Conservation (phyloP, 2,113 vertebrate genomes). For the Elephas maximus region DNA sequence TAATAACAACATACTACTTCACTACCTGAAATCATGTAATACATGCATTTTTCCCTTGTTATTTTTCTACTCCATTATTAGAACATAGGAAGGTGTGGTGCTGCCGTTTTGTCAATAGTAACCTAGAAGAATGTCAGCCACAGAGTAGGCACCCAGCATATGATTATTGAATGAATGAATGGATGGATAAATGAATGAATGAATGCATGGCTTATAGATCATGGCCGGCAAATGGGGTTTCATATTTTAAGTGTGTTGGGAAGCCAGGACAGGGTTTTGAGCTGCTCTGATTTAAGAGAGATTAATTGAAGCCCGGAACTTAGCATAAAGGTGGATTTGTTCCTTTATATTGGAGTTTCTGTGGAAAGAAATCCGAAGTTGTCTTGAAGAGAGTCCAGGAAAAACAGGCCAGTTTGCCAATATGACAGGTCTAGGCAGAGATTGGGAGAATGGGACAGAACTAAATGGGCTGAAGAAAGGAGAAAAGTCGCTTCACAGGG, state of each 20-base stretch:
- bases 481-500: background rate
- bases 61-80: background rate
- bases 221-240: background rate
- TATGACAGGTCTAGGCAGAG: background rate
- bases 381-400: background rate
- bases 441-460: background rate
- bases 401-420: background rate
- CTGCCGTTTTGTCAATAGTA: background rate
- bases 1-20: background rate
- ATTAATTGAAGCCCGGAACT: background rate
- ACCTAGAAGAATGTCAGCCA: background rate
- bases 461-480: background rate
- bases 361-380: background rate
- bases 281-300: background rate
- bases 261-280: background rate
- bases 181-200: background rate
- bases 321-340: background rate
- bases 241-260: background rate
- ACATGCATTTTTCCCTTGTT: background rate
- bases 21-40: background rate
- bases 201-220: rapidly evolving
- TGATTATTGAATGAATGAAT: background rate
- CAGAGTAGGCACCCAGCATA: background rate
- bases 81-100: background rate
- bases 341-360: background rate